phyloP scores from a whole-genome alignment of 2,888 invertebrate species.

The Papilio demoleus region DNA sequence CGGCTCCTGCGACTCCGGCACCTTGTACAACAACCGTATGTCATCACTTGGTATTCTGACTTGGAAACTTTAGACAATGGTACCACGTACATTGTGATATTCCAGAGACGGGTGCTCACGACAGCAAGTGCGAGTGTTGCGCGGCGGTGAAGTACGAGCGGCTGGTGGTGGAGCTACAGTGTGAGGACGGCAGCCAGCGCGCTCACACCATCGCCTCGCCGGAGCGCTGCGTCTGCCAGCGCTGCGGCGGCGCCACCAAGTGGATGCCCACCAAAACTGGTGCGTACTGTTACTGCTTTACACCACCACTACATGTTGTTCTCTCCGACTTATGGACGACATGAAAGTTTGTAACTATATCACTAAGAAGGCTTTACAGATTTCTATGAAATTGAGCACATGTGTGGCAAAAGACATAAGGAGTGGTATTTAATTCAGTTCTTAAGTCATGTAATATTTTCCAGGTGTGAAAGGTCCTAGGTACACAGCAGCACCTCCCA shows the following conservation, averaged over 20 bases:
- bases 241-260: constrained; percentile 49
- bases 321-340: no score
- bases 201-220: constrained; percentile 65
- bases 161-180: constrained; percentile 61
- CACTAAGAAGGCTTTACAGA: no score
- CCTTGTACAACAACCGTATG: constrained; percentile 86
- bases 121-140: constrained; percentile 85
- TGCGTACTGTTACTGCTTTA: constrained; percentile 31
- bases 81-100: not conserved
- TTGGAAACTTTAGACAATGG: no score
- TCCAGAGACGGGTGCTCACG: constrained; percentile 82
- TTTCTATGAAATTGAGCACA: no score
- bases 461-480: constrained; percentile 20
- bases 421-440: no score
- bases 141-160: constrained; percentile 64
- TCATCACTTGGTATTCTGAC: constrained; percentile 40
- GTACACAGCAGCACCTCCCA: constrained; percentile 27
- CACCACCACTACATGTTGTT: no score
- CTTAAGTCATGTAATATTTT: no score
- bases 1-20: constrained; percentile 88
- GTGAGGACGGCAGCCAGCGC: constrained; percentile 59
- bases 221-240: constrained; percentile 56
- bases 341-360: no score
- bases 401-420: no score
- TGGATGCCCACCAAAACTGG: constrained; percentile 42